A percentile compares a stretch with the other conserved stretches of the same genome.
These are phyloP conservation scores for Drosophila leontia DNA, from an alignment of 1,140 invertebrate genomes.

Conservation along the genomic window DNA sequence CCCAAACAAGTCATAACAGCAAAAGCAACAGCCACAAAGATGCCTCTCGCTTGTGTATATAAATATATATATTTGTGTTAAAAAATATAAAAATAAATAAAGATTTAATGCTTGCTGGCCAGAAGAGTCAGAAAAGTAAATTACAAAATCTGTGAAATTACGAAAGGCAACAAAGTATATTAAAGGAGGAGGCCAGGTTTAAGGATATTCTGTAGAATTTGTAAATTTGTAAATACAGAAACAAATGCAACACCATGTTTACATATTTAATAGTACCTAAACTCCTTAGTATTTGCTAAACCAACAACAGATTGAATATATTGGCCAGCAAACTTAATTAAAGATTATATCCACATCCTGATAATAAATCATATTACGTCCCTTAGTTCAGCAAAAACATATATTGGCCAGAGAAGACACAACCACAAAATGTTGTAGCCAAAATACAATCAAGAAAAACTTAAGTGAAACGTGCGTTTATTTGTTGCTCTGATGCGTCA, in stretches of 20 bases:
- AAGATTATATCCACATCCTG: slow-evolving; percentile 13
- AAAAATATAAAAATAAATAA: slow-evolving; percentile 67
- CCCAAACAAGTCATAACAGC: slow-evolving; percentile 63
- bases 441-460: slow-evolving; percentile 38
- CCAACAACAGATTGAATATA: slow-evolving; percentile 6
- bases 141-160: neutral
- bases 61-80: slow-evolving; percentile 27
- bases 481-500: slow-evolving; percentile 73
- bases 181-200: neutral
- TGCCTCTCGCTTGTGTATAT: slow-evolving; percentile 12
- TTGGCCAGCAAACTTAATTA: slow-evolving; percentile 20
- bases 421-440: slow-evolving; percentile 10
- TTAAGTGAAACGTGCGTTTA: slow-evolving; percentile 23
- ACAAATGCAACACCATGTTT: neutral
- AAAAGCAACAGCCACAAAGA: slow-evolving; percentile 35
- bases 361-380: slow-evolving; percentile 27
- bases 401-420: too few species aligned
- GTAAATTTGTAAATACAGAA: too few species aligned
- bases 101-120: slow-evolving; percentile 50
- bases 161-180: neutral
- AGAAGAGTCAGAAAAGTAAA: slow-evolving; percentile 23
- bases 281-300: neutral
- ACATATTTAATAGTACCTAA: neutral
- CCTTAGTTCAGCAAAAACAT: slow-evolving; percentile 13
- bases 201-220: neutral